Evolutionary conservation across 2,797 vertebrate genomes (phyloP).

Genomic region (Chloroceryle inda): DNA sequence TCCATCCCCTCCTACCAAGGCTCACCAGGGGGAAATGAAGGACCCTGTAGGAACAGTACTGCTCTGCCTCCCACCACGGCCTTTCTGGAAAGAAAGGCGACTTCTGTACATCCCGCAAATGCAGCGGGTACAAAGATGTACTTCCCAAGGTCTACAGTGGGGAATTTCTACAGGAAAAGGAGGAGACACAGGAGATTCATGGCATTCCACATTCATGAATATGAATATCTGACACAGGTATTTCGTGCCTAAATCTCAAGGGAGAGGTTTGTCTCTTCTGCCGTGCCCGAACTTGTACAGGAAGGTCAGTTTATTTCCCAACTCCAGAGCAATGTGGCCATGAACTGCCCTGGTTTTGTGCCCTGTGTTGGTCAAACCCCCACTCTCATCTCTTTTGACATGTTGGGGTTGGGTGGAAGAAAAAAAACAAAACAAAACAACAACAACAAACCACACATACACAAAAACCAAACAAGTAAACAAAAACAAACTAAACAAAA

Average conservation of each 20-base stretch:
- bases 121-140: not conserved
- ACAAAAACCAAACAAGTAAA: too few species aligned
- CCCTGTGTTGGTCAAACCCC: not conserved
- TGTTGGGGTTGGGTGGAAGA: not conserved
- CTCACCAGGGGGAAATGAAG: not conserved
- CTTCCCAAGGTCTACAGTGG: not conserved
- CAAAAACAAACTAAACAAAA: too few species aligned
- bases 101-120: not conserved
- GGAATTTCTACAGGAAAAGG: not conserved
- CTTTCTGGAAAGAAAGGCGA: not conserved
- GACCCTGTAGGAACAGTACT: not conserved
- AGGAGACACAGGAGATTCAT: not conserved
- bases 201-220: not conserved
- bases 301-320: not conserved
- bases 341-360: not conserved
- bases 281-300: not conserved
- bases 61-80: not conserved
- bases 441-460: too few species aligned
- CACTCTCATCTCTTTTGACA: not conserved
- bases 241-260: not conserved
- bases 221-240: not conserved
- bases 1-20: not conserved
- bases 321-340: accelerated
- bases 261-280: not conserved
- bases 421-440: too few species aligned